Conservation (phyloP, 2,888 invertebrate species). For the Labia minor region DNA sequence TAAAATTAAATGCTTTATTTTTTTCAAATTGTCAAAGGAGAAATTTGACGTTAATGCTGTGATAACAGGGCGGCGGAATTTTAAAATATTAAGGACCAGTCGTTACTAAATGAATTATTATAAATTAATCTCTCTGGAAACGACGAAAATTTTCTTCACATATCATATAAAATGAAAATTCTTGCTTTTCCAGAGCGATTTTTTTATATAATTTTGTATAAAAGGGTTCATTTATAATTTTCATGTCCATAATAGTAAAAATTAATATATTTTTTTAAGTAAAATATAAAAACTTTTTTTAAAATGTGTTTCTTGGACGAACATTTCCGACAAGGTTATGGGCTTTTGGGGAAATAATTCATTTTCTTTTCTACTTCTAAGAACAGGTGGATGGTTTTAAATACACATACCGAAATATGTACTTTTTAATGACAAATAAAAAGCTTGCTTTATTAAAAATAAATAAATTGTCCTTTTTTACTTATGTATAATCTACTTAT, state of each 20-base stretch:
- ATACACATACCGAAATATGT: background rate
- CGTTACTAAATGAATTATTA: background rate
- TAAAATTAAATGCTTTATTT: background rate
- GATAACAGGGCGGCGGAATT: constrained; percentile 1
- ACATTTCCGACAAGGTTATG: background rate
- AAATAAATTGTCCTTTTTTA: too few species aligned
- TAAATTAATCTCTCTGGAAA: background rate
- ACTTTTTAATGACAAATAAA: background rate
- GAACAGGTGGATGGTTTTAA: background rate
- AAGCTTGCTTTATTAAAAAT: constrained; percentile 2
- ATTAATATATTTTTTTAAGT: background rate
- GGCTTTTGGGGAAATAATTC: background rate
- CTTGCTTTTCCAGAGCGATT: background rate
- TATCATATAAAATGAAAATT: background rate
- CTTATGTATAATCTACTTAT: too few species aligned
- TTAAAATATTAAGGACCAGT: background rate
- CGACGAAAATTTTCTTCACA: background rate
- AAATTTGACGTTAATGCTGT: constrained; percentile 5
- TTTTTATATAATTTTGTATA: background rate
- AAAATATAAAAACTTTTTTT: background rate
- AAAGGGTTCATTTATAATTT: background rate
- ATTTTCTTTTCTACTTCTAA: background rate
- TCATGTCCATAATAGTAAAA: background rate
- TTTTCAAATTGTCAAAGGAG: background rate
- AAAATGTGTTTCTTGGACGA: background rate